A percentile compares a stretch with the other conserved stretches of the same genome.
These are phyloP conservation scores for Malurus melanocephalus DNA, from an alignment of 2,113 vertebrate genomes.

Conservation along the genomic window DNA sequence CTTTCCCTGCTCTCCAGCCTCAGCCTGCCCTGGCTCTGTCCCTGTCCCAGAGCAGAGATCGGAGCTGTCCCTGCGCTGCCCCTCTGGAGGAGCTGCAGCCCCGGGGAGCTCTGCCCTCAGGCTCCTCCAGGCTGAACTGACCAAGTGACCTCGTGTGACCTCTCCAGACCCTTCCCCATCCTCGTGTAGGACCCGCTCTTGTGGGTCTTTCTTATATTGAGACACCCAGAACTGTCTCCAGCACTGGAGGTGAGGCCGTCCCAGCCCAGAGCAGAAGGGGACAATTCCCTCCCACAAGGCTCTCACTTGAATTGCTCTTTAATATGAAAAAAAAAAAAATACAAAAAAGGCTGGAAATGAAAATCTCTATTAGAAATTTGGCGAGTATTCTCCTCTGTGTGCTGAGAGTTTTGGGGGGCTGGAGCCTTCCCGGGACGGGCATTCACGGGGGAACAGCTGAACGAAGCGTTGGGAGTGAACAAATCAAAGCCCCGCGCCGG, in stretches of 20 bases:
- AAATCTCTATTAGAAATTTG: not conserved
- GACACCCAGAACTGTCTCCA: not conserved
- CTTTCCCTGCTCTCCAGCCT: not conserved
- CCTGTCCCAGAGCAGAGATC: not conserved
- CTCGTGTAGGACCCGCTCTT: not conserved
- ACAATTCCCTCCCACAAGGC: not conserved
- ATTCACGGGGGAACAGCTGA: slow-evolving; percentile 64
- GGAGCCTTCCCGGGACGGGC: not conserved
- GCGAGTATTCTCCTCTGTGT: not conserved
- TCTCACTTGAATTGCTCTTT: not conserved
- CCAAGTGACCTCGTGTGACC: not conserved
- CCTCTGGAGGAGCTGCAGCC: not conserved
- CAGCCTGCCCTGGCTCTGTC: not conserved
- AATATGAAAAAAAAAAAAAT: not conserved
- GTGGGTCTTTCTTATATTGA: fast-evolving
- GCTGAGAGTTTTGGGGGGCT: not conserved
- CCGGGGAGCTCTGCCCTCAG: not conserved
- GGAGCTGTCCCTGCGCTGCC: not conserved
- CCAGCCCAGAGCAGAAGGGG: not conserved
- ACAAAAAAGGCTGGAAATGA: not conserved
- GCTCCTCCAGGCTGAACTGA: not conserved
- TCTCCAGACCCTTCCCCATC: not conserved
- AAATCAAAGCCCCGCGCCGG: slow-evolving; percentile 14
- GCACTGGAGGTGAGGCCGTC: not conserved
- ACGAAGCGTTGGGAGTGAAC: not conserved